phyloP scores from a whole-genome alignment of 2,797 vertebrate genomes.

The Setipinna tenuifilis region DNA sequence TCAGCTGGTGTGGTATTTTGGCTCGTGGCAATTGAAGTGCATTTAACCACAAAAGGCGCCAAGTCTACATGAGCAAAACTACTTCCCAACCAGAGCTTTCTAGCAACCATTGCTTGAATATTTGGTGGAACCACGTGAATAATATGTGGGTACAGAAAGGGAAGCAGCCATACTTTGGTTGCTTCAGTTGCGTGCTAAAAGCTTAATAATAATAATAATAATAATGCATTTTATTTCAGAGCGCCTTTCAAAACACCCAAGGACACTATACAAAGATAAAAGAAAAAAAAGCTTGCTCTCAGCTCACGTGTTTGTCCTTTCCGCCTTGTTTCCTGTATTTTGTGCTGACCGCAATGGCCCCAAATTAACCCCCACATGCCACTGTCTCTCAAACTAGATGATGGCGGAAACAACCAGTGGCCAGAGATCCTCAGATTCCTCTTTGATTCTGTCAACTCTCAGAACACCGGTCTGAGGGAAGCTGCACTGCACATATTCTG shows the following conservation, averaged over 20 bases:
- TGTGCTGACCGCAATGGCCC: neutral
- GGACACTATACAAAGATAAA: no score
- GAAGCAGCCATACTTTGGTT: neutral
- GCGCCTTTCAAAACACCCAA: no score
- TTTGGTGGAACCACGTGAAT: neutral
- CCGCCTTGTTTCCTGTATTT: neutral
- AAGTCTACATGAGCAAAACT: neutral
- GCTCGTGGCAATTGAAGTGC: neutral
- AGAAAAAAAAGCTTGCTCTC: no score
- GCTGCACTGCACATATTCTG: slow-evolving; percentile 98
- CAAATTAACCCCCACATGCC: neutral
- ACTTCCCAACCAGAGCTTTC: neutral
- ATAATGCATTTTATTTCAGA: no score
- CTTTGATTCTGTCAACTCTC: slow-evolving; percentile 96
- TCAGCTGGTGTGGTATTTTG: neutral
- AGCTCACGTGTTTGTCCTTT: neutral
- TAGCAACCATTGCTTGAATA: neutral
- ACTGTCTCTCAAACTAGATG: slow-evolving; percentile 73
- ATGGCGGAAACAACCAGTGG: slow-evolving; percentile 98
- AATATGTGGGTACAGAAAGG: neutral
- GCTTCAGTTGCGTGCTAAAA: neutral
- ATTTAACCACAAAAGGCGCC: no score
- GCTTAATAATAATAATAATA: no score
- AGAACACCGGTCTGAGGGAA: slow-evolving; percentile 87
- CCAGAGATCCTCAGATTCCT: slow-evolving; percentile 96